Conservation (phyloP, 2,113 vertebrate species). For the Neotragus moschatus region DNA sequence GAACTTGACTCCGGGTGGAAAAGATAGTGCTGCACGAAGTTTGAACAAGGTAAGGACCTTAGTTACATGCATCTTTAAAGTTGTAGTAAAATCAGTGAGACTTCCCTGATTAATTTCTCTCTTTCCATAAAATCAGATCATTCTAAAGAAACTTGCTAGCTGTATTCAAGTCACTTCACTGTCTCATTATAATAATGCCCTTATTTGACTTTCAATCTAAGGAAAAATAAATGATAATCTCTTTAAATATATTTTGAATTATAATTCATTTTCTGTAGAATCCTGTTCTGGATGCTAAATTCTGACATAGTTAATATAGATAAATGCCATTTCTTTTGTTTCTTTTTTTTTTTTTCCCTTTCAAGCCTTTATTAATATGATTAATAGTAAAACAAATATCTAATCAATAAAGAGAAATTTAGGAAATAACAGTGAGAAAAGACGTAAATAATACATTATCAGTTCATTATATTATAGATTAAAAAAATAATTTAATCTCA, state of each 20-base stretch:
- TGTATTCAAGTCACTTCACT: background rate
- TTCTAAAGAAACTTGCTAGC: background rate
- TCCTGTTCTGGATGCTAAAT: background rate
- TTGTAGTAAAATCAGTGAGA: background rate
- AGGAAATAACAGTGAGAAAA: background rate
- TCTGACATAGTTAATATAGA: background rate
- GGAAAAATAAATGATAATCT: background rate
- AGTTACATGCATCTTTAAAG: background rate
- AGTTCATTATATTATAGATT: background rate
- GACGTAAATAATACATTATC: background rate
- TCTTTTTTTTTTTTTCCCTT: background rate
- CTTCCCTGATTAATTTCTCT: background rate
- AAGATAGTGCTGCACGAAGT: constrained; percentile 97
- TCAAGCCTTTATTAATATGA: background rate
- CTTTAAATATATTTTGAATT: background rate
- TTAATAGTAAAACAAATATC: background rate
- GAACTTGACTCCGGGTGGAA: constrained; percentile 95
- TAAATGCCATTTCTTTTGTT: background rate
- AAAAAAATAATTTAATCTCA: background rate
- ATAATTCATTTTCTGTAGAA: background rate
- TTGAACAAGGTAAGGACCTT: constrained; percentile 91
- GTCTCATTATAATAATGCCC: background rate
- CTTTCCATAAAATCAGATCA: background rate
- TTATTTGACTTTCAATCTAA: background rate
- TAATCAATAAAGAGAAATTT: background rate